Base-by-base conservation (phyloP, 1,140 invertebrate species). In the Formica selysi region DNA sequence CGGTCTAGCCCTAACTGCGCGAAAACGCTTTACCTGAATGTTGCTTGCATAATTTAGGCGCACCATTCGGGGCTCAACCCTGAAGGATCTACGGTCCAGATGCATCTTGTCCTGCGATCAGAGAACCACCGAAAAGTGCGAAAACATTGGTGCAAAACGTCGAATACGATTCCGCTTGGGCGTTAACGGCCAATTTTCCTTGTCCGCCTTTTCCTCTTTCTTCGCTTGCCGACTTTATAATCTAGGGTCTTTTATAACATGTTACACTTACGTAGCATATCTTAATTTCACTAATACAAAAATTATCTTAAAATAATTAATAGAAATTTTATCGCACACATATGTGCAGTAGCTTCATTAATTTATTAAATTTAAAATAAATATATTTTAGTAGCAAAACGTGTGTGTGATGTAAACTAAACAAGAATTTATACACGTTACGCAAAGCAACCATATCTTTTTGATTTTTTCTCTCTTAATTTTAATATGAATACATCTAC, bases 61-160 rank as follows among this genome's bases (percentile, higher is more conserved):
- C 38, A 86, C 80, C 71, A 73, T 62, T 76, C 48, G 38, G 5
- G 11, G 26, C 57, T 62, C 44, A 38, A 48, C 51, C 54, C 80
- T 62, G 19, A 51, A 48, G 71, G 64, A 65, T 44, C n/a, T 41
- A 32, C 13, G 29, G 26, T 11, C 16, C n/a, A 64, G 57, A 65
- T 90, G 67, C 88, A 90, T 86, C 89, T 92, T 89, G 87, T 89
- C 64, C 65, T 29, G 59, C 57, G 67, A 88, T 87, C 74, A 16
- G 44, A 59, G 38, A 22, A 10, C 76, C 65, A 80, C 76, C 29
- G 8, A 67, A 38, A 62, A 85, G 88, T 88, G 92, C 89, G 91
- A 93, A 93, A 94, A 93, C 90, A 92, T 92, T 93, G 91, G 91
- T 91, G 88, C 87, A 91, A 92, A 92, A 92, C 38, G 68, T 44